Evolutionary conservation across 2,888 invertebrate species (phyloP).

Genomic region (Pheosia tremula): DNA sequence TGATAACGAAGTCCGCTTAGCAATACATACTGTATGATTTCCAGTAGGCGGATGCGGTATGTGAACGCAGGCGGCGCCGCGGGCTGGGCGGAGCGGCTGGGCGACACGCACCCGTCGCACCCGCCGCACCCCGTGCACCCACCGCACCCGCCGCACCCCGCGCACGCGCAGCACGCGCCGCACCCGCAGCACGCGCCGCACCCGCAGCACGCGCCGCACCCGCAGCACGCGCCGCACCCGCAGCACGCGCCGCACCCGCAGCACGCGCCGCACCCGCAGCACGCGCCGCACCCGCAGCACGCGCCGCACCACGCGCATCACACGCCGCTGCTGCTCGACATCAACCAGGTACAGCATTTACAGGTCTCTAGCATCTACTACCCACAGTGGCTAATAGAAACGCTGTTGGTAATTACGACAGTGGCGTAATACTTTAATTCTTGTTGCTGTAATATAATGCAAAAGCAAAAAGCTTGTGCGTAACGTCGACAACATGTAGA

Average conservation of each 20-base stretch:
- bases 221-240: constrained; percentile 19
- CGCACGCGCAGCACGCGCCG: no score
- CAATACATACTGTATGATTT: background rate
- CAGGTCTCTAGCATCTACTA: no score
- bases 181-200: no score
- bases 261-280: constrained; percentile 25
- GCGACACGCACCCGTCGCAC: constrained; percentile 41
- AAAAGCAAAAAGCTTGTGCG: no score
- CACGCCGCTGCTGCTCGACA: constrained; percentile 70
- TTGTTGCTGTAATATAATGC: no score
- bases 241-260: constrained; percentile 34
- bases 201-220: no score
- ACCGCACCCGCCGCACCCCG: no score
- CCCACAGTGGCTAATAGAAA: no score
- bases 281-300: constrained; percentile 37
- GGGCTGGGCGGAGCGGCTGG: constrained; percentile 49
- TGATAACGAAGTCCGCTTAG: no score
- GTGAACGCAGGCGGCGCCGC: constrained; percentile 50
- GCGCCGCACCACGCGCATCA: constrained; percentile 53
- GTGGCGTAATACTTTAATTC: no score
- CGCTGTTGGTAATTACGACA: no score
- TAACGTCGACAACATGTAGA: no score
- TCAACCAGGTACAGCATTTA: constrained; percentile 62
- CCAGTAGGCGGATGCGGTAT: constrained; percentile 76
- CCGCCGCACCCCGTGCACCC: constrained; percentile 16